Conservation (phyloP, 2,797 vertebrate species). For the Typhlichthys eigenmanni region DNA sequence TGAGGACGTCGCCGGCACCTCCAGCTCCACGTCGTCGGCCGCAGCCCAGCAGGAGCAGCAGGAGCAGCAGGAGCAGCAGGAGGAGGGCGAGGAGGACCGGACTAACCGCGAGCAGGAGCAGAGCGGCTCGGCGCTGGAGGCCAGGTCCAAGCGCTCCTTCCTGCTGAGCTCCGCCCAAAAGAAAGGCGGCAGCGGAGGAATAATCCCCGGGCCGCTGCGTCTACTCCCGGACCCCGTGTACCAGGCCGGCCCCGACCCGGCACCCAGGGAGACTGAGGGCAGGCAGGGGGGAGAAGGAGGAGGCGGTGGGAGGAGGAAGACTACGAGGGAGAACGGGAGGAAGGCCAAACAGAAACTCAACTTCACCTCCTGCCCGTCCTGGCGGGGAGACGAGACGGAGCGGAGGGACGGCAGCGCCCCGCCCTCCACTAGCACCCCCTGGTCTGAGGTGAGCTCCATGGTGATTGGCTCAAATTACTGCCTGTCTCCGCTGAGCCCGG, state of each 20-base stretch:
- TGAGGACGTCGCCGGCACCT: conserved; percentile 64
- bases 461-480: conserved; percentile 91
- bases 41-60: not conserved
- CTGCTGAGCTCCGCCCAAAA: conserved; percentile 75
- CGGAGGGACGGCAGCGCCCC: conserved; percentile 21
- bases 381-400: conserved; percentile 46
- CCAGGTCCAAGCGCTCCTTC: conserved; percentile 3
- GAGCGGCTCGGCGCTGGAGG: not conserved
- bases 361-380: conserved; percentile 68
- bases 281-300: conserved; percentile 32
- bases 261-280: conserved; percentile 53
- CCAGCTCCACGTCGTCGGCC: conserved; percentile 9
- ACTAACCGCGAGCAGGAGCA: conserved; percentile 8
- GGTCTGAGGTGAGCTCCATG: conserved; percentile 94
- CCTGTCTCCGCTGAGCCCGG: conserved; percentile 87
- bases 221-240: conserved; percentile 64
- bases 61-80: not conserved
- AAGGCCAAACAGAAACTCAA: conserved; percentile 89
- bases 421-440: conserved; percentile 84
- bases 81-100: not conserved
- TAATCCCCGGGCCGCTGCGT: conserved; percentile 64
- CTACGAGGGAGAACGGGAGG: conserved; percentile 79
- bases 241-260: conserved; percentile 37
- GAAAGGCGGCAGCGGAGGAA: conserved; percentile 42
- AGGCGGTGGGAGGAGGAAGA: conserved; percentile 35